Conservation (phyloP, 1,140 invertebrate species). For the Triops cancriformis region DNA sequence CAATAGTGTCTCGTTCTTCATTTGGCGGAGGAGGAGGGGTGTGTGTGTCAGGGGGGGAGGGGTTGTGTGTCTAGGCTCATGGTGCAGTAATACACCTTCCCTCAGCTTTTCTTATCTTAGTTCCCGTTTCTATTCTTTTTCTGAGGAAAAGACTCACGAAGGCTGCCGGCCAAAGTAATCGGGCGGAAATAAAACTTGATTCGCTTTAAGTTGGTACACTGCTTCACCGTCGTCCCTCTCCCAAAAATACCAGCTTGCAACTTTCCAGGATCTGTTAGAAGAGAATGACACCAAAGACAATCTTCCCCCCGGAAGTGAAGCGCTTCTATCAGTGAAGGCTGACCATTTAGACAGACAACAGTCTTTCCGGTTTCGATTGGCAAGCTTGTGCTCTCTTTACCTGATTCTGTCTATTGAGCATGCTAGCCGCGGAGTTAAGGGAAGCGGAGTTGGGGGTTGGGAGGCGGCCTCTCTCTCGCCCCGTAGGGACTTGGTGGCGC, state of each 20-base stretch:
- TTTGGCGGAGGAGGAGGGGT: neutral
- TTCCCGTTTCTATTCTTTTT: neutral
- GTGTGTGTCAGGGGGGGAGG: too few relatives aligned
- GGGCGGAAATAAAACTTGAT: neutral
- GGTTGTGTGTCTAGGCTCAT: neutral
- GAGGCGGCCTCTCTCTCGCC: neutral
- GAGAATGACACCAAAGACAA: neutral
- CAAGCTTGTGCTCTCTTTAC: neutral
- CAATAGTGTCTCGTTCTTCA: slow-evolving; percentile 5
- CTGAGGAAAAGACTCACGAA: neutral
- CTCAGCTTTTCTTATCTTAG: neutral
- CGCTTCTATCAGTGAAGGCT: neutral
- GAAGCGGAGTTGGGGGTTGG: neutral
- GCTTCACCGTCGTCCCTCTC: neutral
- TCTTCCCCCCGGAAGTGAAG: neutral
- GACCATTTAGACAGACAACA: neutral
- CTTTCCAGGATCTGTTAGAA: neutral
- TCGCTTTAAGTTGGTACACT: neutral
- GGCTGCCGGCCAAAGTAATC: neutral
- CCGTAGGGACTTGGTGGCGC: slow-evolving; percentile 7
- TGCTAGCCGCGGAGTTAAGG: neutral
- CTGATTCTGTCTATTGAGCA: neutral
- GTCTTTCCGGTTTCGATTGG: neutral
- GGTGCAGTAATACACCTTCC: neutral
- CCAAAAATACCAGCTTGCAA: neutral